A percentile compares a stretch with the other conserved stretches of the same genome.
Conservation (phyloP, 2,888 invertebrate species). For the Candidula unifasciata region DNA sequence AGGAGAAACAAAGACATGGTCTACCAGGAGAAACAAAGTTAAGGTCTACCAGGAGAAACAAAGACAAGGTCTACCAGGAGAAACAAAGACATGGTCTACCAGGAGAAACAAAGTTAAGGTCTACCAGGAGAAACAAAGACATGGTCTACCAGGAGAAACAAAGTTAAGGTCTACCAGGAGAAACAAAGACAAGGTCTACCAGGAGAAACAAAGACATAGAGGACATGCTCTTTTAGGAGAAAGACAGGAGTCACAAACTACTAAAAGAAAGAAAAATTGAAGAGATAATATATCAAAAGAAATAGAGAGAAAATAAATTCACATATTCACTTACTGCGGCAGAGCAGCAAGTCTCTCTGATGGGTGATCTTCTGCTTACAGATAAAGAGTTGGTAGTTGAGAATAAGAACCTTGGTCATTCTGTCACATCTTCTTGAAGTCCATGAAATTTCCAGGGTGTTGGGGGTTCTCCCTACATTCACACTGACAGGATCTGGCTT, state of each 20-base stretch:
- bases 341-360: neutral
- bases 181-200: no score
- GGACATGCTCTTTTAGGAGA: no score
- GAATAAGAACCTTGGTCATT: neutral
- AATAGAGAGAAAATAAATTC: neutral
- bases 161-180: no score
- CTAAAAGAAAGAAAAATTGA: neutral
- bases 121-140: no score
- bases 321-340: neutral
- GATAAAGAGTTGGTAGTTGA: neutral
- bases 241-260: neutral
- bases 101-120: no score
- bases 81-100: no score
- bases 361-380: neutral
- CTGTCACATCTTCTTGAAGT: slow-evolving; percentile 1
- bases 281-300: neutral
- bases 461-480: neutral
- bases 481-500: neutral
- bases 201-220: no score
- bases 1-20: no score
- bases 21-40: no score
- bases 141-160: no score
- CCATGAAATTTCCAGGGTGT: neutral
- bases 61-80: no score
- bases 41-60: no score